Evolutionary conservation across 1,140 invertebrate species (phyloP).

Genomic region (Matsumurasca onukii): DNA sequence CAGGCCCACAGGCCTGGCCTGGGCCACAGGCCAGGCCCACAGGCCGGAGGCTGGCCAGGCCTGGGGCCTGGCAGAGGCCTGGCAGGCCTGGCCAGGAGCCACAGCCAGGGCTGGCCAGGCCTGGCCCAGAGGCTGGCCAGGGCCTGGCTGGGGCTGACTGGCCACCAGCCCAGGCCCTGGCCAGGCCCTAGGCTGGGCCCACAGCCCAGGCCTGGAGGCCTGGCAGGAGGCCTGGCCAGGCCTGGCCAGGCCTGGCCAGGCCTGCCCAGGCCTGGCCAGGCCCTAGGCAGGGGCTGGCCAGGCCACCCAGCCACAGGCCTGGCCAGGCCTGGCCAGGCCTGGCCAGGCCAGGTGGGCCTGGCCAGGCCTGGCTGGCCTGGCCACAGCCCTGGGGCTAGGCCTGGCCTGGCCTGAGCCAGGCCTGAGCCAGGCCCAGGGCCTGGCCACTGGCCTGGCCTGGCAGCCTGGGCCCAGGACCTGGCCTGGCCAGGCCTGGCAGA

Average conservation of each 20-base stretch:
- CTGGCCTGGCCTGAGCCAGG: neutral
- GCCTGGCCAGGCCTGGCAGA: neutral
- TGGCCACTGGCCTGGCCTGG: too few relatives aligned
- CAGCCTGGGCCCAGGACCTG: too few relatives aligned
- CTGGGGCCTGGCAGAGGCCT: neutral
- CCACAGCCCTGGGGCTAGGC: neutral
- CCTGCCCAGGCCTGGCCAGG: too few relatives aligned
- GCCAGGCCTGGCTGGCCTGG: neutral
- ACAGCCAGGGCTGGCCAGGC: slow-evolving; percentile 26
- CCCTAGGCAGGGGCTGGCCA: neutral
- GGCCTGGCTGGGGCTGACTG: too few relatives aligned
- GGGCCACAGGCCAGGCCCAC: too few relatives aligned
- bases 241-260: too few relatives aligned
- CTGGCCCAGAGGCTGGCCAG: neutral
- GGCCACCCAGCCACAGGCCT: neutral
- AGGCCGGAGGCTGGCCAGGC: neutral
- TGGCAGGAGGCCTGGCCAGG: neutral
- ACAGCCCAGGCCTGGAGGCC: neutral
- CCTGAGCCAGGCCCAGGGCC: too few relatives aligned
- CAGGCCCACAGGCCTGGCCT: slow-evolving; percentile 4
- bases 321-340: slow-evolving; percentile 3
- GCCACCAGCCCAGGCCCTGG: neutral
- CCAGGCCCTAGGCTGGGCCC: too few relatives aligned
- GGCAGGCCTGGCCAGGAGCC: neutral
- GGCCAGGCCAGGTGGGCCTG: too few relatives aligned